Base-by-base conservation (phyloP, 2,888 invertebrate species). In the Zonitis immaculata region DNA sequence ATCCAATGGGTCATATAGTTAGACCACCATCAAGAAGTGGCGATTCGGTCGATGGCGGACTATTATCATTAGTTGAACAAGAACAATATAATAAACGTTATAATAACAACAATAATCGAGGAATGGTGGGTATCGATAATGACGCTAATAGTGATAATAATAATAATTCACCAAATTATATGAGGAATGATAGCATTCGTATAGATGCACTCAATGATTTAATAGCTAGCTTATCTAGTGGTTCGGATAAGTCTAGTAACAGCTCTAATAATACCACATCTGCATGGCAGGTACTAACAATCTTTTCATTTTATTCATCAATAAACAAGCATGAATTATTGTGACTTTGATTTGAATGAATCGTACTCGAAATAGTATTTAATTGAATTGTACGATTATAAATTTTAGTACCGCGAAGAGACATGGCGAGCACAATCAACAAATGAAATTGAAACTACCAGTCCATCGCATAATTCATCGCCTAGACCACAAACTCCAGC, bases 401-500 rank as follows among this genome's bases (percentile, higher is more conserved):
- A 47, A 52, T 69, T 69, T 26, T 63, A 81, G 80, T 77, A 77
- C 57, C 82, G 84, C 55, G 80, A 85, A 65, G 86, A 88, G 59
- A 82, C 49, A 72, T 86, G 85, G 80, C 81, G 86, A 58, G 76
- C 81, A 51, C 79, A 80, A 63, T 82, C 82, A 42, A 78, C 77
- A 57, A 80, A 78, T 59, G 80, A 80, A 61, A 74, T 75, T 16
- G 80, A 81, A 56, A 73, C 72, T 3, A n/a, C n/a, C n/a, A 76
- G 82, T 67, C 83, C 85, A 43, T 76, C 78, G 11, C 78, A 77
- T 56, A 68, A 67, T 53, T 69, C 70, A 20, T 71, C 71, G 25
- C 69, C 76, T 42, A 82, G 91, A 55, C 91, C 93, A 22, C 91
- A 91, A 73, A 95, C 95, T 18, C 95, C 96, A 42, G 90, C 91